Evolutionary conservation across 35 echinoderm and acorn worm species (phyloP).

Genomic region (Ptychodera flava): DNA sequence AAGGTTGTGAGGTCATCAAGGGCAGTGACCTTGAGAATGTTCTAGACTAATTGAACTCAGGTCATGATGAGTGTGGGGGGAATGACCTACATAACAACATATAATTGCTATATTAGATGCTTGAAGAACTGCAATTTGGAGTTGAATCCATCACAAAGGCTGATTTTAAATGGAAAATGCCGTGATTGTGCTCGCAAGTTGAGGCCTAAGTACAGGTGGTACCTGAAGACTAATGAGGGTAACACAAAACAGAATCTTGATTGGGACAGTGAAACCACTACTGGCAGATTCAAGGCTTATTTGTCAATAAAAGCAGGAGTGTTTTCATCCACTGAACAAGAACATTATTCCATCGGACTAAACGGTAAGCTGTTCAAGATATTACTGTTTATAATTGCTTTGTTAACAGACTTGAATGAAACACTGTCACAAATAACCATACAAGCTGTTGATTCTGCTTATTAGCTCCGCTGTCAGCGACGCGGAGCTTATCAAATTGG

Average conservation of each 20-base stretch:
- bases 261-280: slow-evolving; percentile 65
- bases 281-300: slow-evolving; percentile 45
- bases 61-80: too few species aligned
- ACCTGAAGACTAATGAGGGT: not conserved
- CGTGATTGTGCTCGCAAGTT: slow-evolving; percentile 58
- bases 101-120: too few species aligned
- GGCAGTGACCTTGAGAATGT: too few species aligned
- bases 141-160: slow-evolving; percentile 72
- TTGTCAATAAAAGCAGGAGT: slow-evolving; percentile 34
- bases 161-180: slow-evolving; percentile 58
- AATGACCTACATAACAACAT: too few species aligned
- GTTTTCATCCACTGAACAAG: slow-evolving; percentile 10
- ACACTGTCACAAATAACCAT: not conserved
- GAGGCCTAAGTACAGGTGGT: slow-evolving; percentile 46
- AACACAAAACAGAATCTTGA: slow-evolving; percentile 16
- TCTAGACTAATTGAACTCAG: too few species aligned
- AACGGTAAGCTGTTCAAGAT: slow-evolving; percentile 26
- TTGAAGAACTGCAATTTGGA: slow-evolving; percentile 62
- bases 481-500: too few species aligned
- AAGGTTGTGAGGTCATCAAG: too few species aligned
- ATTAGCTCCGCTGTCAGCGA: too few species aligned
- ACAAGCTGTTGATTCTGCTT: not conserved
- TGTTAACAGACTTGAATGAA: too few species aligned
- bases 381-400: too few species aligned
- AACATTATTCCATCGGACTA: slow-evolving; percentile 36